phyloP scores from a whole-genome alignment of 2,113 vertebrate species.

The Erinaceus europaeus region DNA sequence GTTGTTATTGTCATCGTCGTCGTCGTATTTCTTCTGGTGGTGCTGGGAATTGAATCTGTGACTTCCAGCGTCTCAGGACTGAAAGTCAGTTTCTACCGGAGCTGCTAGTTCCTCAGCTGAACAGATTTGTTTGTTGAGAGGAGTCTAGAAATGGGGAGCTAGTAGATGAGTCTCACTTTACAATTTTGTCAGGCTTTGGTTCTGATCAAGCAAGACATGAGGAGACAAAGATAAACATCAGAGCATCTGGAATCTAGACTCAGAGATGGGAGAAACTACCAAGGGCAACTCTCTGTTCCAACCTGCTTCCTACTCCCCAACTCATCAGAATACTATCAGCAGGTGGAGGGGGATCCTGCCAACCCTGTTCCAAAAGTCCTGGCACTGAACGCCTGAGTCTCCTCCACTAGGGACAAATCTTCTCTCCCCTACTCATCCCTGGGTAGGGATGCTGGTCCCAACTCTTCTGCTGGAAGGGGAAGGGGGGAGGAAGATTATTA shows the following conservation, averaged over 20 bases:
- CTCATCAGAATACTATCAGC: not conserved
- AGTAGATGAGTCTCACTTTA: not conserved
- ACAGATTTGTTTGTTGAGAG: not conserved
- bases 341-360: not conserved
- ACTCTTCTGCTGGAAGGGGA: not conserved
- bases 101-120: too few species aligned
- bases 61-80: too few species aligned
- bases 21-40: too few species aligned
- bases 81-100: too few species aligned
- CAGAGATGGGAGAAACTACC: not conserved
- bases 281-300: not conserved
- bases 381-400: not conserved
- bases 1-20: too few species aligned
- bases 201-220: not conserved
- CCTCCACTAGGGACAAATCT: not conserved
- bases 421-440: not conserved
- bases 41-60: too few species aligned
- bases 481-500: not conserved
- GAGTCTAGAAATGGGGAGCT: not conserved
- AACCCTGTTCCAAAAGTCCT: not conserved
- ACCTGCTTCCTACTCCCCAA: not conserved
- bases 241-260: not conserved
- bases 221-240: not conserved
- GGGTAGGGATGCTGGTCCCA: not conserved
- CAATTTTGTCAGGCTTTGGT: constrained; percentile 7